Evolutionary conservation across 2,888 invertebrate species (phyloP), one percentile per base, ranked within the genome.

Genomic region (Adela reaumurella): DNA sequence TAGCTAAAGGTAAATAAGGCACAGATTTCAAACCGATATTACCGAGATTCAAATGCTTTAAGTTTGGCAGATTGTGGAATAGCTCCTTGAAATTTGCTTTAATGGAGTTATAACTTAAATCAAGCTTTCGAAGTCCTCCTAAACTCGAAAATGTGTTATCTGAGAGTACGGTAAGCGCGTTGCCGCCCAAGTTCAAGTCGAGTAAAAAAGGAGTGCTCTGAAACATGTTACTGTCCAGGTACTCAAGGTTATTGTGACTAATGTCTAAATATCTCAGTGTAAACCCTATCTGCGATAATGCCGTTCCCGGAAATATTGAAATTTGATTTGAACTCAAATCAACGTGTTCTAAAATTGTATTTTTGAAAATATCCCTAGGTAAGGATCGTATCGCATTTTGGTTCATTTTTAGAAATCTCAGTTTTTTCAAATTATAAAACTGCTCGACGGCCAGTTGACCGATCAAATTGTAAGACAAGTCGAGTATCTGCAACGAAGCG

Each of bases 61-160:
- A 81, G 62, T 89, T 88, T 49, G 90, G 92, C 47, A 92, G 84
- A 69, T 92, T 92, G 64, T 93, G 89, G 64, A 94, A 91, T 47
- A 94, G 82, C 70, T 94, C 92, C 62, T 92, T 91, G 64, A 92
- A 87, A 74, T 92, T 92, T 53, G 93, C 90, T 58, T 92, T 87
- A 53, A 94, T 76, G 29, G 86, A 84, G 73, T 94, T 94, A 56
- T 83, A 85, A 56, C 91, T 89, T 46, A 94, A 78, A 70, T 94
- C 92, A 59, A 94, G 77, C 58, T 86, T 85, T 57, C 93, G 85
- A 53, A 93, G 74, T 56, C 88, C 87, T 44, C 88, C 87, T 49
- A 94, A 81, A 61, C 90, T 89, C 19, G 89, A 89, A 67, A 94
- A 94, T 17, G 92, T 92, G 65, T 92, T 93, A 70, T 94, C 94